Evolutionary conservation across 2,888 invertebrate species (phyloP), one percentile per base, ranked within the genome.

Genomic region (Morpho achilles): DNA sequence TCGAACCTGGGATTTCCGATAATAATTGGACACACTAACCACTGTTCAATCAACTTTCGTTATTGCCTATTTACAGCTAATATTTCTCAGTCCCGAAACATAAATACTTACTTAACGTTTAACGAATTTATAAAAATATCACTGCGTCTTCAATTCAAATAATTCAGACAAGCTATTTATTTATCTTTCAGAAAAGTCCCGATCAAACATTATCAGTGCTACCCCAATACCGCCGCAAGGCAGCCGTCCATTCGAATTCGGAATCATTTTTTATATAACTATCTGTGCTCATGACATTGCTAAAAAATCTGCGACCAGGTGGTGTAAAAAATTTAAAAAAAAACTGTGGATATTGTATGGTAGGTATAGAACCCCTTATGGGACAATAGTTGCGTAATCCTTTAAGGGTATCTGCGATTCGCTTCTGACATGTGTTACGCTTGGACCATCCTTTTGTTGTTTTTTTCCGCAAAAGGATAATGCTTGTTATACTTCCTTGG

Each of bases 301-400:
- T 74, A 80, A 86, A 87, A 85, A 85, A 79, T 70, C 59, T 46
- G 72, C 70, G 71, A 76, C 87, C 87, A 86, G 87, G 85, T 87
- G 87, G 66, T 68, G 64, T 55, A 64, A 70, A 74, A 72, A 73
- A 73, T 69, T 40, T 23, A 48, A 66, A 71, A 80, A 80, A 77
- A 80, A 74, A 69, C 59, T 63, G 74, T 72, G 66, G 69, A 63
- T 60, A 67, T 69, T 73, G 73, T 70, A 52, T 56, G 53, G 39
- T 53, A 47, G 46, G 22, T 16, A 53, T 47, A 22, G 46, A 46
- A 53, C 46, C 53, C 50, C 45, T 9, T 56, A 55, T 23, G 58
- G 73, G 71, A 77, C 72, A 73, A 76, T 70, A 66, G 65, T 65
- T 54, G 53, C 56, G 70, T 77, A 77, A 78, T 77, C 77, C 77